Base-by-base conservation (phyloP, 2,113 vertebrate species). In the Percopsis transmontana region DNA sequence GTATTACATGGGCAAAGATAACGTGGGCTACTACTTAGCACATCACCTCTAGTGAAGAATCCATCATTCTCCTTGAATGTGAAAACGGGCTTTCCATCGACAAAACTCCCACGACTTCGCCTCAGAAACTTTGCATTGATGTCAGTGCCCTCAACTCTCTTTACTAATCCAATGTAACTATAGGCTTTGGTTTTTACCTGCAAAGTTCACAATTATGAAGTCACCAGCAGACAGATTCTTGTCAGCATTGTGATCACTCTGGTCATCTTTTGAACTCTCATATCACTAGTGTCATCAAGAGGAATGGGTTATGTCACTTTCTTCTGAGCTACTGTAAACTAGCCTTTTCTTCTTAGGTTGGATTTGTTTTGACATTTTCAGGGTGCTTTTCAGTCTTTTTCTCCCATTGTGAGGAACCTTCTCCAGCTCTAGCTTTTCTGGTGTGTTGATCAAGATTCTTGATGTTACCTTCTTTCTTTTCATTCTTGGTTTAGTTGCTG, bases 111-210 rank as follows among this genome's bases (percentile, higher is more conserved):
- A 64, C 16, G 27, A 52, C 62, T 52, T 23, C 39, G 39, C 39
- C 39, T 40, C 39, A 42, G 41, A 42, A 42, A 42, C 11, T 2
- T 42, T 42, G 41, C 41, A 42, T 15, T 42, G 7, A 42, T 12
- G 41, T 4, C 41, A 42, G 7, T 19, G 16, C 62, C 48, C 18
- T 53, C 50, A 39, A 65, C 9, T 4, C 40, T 65, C 50, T 65
- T 27, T 18, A 65, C 27, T 18, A 65, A 65, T 20, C 50, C 62
- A 54, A 54, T 53, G 62, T 65, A 65, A 21, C 40, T 38, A 18
- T 64, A 51, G 48, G 23, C 18, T 41, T 38, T 40, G 48, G 12
- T 10, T 38, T 38, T 52, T 51, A 33, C 45, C 45, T 7, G 44
- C 45, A 51, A 62, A 62, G 45, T 40, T 64, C 33, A 64, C 48